Evolutionary conservation across 2,113 vertebrate species (phyloP).

Genomic region (Terrapene triunguis): DNA sequence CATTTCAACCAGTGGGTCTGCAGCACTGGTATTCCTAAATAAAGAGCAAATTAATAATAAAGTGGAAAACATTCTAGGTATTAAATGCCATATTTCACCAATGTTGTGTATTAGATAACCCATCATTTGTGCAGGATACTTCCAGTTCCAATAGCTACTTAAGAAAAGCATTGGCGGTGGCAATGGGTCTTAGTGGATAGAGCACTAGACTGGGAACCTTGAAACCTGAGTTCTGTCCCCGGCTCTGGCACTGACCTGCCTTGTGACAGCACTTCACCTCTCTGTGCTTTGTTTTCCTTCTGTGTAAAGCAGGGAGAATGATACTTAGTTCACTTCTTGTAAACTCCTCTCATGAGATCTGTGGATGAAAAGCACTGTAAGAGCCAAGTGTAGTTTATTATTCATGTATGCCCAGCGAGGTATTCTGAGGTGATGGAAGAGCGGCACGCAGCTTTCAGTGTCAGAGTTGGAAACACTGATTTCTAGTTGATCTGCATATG

Average conservation of each 20-base stretch:
- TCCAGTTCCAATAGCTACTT: background rate
- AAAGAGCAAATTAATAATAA: background rate
- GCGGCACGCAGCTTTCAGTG: background rate
- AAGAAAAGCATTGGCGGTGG: background rate
- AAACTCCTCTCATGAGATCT: background rate
- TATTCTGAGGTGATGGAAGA: background rate
- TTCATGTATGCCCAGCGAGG: background rate
- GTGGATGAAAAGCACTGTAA: background rate
- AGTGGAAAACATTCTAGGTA: background rate
- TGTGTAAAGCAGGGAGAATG: too few relatives aligned
- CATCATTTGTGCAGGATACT: background rate
- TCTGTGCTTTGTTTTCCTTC: background rate
- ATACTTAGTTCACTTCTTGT: background rate
- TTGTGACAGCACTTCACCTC: background rate
- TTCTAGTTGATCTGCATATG: background rate
- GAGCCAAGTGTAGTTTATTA: background rate
- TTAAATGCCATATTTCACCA: background rate
- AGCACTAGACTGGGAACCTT: too few relatives aligned
- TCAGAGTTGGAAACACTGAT: background rate
- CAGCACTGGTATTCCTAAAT: background rate
- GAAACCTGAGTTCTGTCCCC: fast-evolving
- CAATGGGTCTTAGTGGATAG: background rate
- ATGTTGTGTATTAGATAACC: background rate
- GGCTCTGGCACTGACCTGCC: background rate
- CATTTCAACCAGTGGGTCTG: background rate